Percentiles rank a stretch among this genome's conserved stretches.
Conservation (phyloP, 2,797 vertebrate genomes). For the Lutjanus campechanus region DNA sequence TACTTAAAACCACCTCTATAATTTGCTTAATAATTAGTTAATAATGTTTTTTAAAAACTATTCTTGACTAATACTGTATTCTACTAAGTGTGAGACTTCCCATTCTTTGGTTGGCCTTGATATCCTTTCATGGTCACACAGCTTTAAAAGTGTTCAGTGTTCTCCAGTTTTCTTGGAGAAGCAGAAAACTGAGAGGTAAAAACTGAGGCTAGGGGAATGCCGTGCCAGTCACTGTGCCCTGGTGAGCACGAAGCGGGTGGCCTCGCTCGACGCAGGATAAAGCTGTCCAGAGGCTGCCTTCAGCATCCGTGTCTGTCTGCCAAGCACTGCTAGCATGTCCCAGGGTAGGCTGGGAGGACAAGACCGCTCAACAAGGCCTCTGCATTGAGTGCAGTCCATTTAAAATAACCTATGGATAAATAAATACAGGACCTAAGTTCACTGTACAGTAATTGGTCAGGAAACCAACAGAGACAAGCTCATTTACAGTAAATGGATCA, state of each 20-base stretch:
- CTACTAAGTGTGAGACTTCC: constrained; percentile 13
- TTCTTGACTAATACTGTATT: constrained; percentile 11
- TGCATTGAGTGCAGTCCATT: constrained; percentile 82
- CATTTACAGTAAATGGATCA: constrained; percentile 87
- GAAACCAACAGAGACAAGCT: constrained; percentile 86
- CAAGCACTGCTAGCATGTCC: constrained; percentile 78
- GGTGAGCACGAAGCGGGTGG: constrained; percentile 81
- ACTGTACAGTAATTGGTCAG: constrained; percentile 85
- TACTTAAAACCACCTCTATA: neutral
- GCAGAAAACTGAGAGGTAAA: constrained; percentile 79
- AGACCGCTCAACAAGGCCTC: constrained; percentile 79
- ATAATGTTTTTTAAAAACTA: constrained; percentile 8
- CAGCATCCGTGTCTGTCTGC: constrained; percentile 77
- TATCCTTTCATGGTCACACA: constrained; percentile 47
- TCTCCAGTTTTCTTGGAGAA: constrained; percentile 69
- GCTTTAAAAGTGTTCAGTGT: constrained; percentile 58
- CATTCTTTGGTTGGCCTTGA: constrained; percentile 55
- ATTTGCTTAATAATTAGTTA: constrained; percentile 1
- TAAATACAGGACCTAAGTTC: constrained; percentile 82
- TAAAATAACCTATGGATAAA: constrained; percentile 85
- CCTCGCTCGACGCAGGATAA: constrained; percentile 73
- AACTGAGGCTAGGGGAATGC: constrained; percentile 66
- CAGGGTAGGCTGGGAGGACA: constrained; percentile 72
- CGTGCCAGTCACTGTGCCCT: constrained; percentile 80
- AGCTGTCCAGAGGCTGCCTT: constrained; percentile 81